Evolutionary conservation across 2,113 vertebrate genomes (phyloP), one percentile per base, ranked within the genome.

Genomic region (Lagopus muta): DNA sequence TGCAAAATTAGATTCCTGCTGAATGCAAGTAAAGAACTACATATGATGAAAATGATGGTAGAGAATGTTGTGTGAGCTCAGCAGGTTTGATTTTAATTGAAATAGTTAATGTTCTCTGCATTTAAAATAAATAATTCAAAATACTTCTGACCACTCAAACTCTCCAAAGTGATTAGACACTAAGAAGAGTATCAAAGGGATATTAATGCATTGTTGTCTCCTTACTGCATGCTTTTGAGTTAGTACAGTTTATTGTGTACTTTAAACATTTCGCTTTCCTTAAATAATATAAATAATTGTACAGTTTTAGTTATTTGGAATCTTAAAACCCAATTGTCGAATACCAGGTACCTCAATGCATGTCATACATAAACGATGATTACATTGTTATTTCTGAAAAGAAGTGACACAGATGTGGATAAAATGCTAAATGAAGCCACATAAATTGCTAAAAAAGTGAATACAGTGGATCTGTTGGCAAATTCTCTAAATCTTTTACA

Each of bases 1-100:
- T 73, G 70, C 90, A 96, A 78, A 96, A 95, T 95, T 71, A 96
- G 92, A 93, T 94, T 95, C 20, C 80, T 88, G 93, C 71, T 91
- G 85, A 93, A 91, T 86, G 45, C 36, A 64, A 78, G n/a, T n/a
- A 38, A 72, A 91, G 90, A 75, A 77, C 70, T 92, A 25, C n/a
- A 21, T 73, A 78, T 42, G 19, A 86, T 90, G 60, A 86, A 96
- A 97, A 62, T 61, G 0, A 38, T 84, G 60, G 50, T 62, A 75
- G 62, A 76, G 13, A 95, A 90, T 67, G 27, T 86, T 88, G 58
- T 90, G 70, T 67, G 69, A 93, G 22, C 79, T 86, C 71, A 71
- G 61, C 50, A 61, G 20, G 28, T 88, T 91, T 92, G 90, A 95
- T 95, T 95, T 95, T 94, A 45, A 83, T 86, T 73, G 54, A 62